Conservation (phyloP, 2,797 vertebrate genomes). For the Knipowitschia caucasica region DNA sequence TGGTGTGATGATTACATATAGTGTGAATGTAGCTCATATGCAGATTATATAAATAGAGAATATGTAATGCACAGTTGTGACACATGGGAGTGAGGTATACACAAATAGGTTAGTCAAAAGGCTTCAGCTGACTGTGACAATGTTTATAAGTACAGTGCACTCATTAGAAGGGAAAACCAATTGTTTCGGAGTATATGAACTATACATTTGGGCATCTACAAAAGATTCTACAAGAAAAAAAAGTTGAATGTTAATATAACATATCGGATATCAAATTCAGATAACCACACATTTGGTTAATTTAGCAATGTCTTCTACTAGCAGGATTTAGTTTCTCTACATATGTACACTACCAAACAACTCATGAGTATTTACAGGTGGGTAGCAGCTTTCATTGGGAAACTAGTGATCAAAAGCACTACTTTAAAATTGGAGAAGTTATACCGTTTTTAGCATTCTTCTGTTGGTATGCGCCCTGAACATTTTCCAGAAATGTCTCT, state of each 20-base stretch:
- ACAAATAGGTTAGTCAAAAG: slow-evolving; percentile 38
- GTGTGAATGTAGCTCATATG: neutral
- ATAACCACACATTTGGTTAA: slow-evolving; percentile 56
- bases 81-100: slow-evolving; percentile 50
- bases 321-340: slow-evolving; percentile 58
- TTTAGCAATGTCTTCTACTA: slow-evolving; percentile 51
- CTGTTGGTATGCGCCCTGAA: slow-evolving; percentile 20
- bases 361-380: slow-evolving; percentile 65
- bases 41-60: slow-evolving; percentile 27
- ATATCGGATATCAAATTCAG: slow-evolving; percentile 63
- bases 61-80: slow-evolving; percentile 36
- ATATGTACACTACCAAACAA: slow-evolving; percentile 67
- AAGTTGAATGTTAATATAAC: slow-evolving; percentile 77
- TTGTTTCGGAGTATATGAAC: slow-evolving; percentile 18
- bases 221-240: slow-evolving; percentile 53
- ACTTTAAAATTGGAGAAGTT: slow-evolving; percentile 21
- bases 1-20: slow-evolving; percentile 29
- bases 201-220: slow-evolving; percentile 51
- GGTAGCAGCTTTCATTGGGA: slow-evolving; percentile 53
- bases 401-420: slow-evolving; percentile 38
- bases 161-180: slow-evolving; percentile 10
- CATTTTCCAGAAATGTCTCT: slow-evolving; percentile 12
- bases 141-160: slow-evolving; percentile 22
- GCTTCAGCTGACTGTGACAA: slow-evolving; percentile 50
- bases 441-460: slow-evolving; percentile 4